Conservation (phyloP, 2,113 vertebrate species). For the Ia io region DNA sequence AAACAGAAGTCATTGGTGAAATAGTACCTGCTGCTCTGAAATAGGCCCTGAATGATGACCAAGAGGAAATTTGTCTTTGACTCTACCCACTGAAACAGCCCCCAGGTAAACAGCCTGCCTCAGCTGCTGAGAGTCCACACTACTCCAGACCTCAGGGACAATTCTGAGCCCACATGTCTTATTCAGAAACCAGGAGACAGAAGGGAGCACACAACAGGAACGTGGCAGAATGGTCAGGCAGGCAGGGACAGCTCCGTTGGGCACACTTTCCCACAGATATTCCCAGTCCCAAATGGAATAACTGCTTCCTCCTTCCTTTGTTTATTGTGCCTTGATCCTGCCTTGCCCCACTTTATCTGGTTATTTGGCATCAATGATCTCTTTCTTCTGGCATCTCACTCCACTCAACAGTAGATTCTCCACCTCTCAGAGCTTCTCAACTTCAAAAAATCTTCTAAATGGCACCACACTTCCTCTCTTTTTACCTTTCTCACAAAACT, state of each 20-base stretch:
- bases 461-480: not conserved
- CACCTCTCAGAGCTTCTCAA: not conserved
- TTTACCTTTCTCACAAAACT: not conserved
- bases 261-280: not conserved
- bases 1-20: slow-evolving; percentile 31
- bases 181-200: not conserved
- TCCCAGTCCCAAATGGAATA: not conserved
- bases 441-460: not conserved
- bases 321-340: not conserved
- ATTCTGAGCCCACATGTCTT: not conserved
- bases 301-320: not conserved
- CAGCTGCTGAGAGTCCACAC: not conserved
- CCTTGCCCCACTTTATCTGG: not conserved
- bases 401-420: no score
- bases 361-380: not conserved
- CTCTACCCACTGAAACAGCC: not conserved
- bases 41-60: not conserved
- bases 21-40: not conserved
- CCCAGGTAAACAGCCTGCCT: not conserved
- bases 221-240: not conserved
- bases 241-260: not conserved
- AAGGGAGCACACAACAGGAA: not conserved
- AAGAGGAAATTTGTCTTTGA: not conserved
- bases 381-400: not conserved
- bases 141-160: not conserved